Percentiles rank a stretch among this genome's conserved stretches.
phyloP scores from a whole-genome alignment of 2,888 invertebrate species.

The Cephus spinipes region DNA sequence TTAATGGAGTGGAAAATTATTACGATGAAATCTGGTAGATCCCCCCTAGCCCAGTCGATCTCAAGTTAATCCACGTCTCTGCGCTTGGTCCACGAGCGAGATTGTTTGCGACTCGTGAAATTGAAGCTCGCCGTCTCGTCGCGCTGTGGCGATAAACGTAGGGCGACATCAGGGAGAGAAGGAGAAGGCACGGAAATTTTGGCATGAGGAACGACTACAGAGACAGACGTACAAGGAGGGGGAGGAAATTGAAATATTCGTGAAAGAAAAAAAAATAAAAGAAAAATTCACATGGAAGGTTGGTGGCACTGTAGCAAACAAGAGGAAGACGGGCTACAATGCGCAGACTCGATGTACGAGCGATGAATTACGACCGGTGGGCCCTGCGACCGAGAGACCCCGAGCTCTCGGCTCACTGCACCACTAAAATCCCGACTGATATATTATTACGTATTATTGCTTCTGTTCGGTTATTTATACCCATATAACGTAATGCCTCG shows the following conservation, averaged over 20 bases:
- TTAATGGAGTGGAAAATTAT: conserved; percentile 66
- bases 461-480: conserved; percentile 67
- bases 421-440: conserved; percentile 67
- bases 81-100: not conserved
- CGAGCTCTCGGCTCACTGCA: conserved; percentile 45
- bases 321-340: not conserved
- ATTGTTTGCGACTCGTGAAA: conserved; percentile 9
- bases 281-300: not conserved
- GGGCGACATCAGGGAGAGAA: not conserved
- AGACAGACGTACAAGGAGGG: not conserved
- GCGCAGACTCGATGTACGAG: conserved; percentile 29
- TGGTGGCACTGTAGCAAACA: not conserved
- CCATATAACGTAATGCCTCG: conserved; percentile 66
- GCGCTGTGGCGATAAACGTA: conserved; percentile 4
- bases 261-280: not conserved
- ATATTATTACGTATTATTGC: conserved; percentile 68
- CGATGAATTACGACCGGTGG: conserved; percentile 66
- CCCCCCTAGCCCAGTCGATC: not conserved
- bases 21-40: conserved; percentile 61
- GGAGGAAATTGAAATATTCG: not conserved
- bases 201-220: not conserved
- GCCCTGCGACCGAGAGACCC: conserved; percentile 49
- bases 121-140: not conserved
- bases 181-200: not conserved
- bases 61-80: conserved; percentile 7